A percentile compares a stretch with the other conserved stretches of the same genome.
phyloP scores from a whole-genome alignment of 2,888 invertebrate genomes.

The Thera britannica region DNA sequence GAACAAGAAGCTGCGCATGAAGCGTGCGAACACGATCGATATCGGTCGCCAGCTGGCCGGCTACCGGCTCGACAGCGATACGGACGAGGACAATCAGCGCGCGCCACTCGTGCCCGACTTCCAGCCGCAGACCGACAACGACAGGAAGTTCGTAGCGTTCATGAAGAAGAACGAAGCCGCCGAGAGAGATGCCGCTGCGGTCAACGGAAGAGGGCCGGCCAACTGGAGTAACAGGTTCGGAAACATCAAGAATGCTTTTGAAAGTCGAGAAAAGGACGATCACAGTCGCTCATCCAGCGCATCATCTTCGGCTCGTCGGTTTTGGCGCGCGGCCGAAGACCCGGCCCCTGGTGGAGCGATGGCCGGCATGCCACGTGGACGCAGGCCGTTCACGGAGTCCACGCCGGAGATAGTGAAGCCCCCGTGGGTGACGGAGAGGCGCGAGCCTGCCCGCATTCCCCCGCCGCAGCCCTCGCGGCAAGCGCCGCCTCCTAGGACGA shows the following conservation, averaged over 20 bases:
- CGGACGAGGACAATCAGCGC: conserved; percentile 72
- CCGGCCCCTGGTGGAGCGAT: conserved; percentile 58
- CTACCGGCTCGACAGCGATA: conserved; percentile 79
- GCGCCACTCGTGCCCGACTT: conserved; percentile 86
- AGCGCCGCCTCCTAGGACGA: conserved; percentile 32
- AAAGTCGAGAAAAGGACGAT: conserved; percentile 79
- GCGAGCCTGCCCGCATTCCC: conserved; percentile 50
- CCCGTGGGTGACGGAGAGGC: conserved; percentile 75
- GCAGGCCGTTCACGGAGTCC: conserved; percentile 59
- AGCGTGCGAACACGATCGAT: conserved; percentile 95
- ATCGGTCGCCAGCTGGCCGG: conserved; percentile 90
- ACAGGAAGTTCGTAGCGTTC: conserved; percentile 92
- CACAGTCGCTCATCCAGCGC: conserved; percentile 74
- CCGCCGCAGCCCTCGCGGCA: conserved; percentile 45
- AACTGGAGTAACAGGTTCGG: conserved; percentile 94
- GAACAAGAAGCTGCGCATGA: conserved; percentile 90
- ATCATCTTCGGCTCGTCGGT: conserved; percentile 82
- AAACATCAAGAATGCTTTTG: conserved; percentile 92
- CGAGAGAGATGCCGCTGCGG: conserved; percentile 45
- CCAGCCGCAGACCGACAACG: conserved; percentile 93
- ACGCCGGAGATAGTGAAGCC: conserved; percentile 68
- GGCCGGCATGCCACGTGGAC: conserved; percentile 46
- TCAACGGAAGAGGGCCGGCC: conserved; percentile 59
- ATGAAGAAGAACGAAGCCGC: conserved; percentile 88
- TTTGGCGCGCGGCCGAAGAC: conserved; percentile 87